These are phyloP conservation scores for Hyposmocoma kahamanoa DNA, from an alignment of 1,140 invertebrate genomes.

Conservation along the genomic window DNA sequence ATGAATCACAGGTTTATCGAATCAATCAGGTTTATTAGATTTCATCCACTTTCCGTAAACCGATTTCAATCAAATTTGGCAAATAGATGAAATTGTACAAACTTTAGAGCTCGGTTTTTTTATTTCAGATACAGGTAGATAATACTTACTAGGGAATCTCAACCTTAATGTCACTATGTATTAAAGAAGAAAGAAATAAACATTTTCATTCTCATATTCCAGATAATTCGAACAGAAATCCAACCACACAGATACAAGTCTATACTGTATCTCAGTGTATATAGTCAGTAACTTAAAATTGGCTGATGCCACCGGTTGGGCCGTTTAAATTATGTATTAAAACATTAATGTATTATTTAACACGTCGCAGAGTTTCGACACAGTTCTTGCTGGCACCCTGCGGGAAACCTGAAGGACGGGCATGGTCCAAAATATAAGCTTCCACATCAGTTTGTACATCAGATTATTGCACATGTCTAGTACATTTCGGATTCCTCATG, in stretches of 20 bases:
- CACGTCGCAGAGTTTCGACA: slow-evolving; percentile 45
- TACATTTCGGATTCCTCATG: no score
- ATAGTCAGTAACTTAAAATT: slow-evolving; percentile 2
- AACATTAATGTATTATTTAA: slow-evolving; percentile 61
- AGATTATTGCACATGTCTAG: neutral
- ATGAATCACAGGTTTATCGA: no score
- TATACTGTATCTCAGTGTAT: slow-evolving; percentile 16
- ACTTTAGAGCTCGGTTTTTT: no score
- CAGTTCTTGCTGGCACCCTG: slow-evolving; percentile 44
- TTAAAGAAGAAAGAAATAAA: neutral
- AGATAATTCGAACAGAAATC: neutral
- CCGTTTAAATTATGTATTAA: slow-evolving; percentile 55
- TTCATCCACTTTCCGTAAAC: no score
- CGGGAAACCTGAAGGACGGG: slow-evolving; percentile 27
- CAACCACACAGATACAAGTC: neutral
- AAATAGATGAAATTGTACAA: no score
- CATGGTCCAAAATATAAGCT: slow-evolving; percentile 16
- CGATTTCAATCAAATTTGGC: no score
- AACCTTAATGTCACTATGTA: neutral
- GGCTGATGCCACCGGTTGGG: neutral
- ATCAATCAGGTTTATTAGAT: no score
- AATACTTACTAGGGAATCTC: neutral
- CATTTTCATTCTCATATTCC: neutral
- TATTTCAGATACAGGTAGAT: neutral
- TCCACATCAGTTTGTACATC: neutral